phyloP scores from a whole-genome alignment of 2,888 invertebrate genomes.

The Branchellion lobata region DNA sequence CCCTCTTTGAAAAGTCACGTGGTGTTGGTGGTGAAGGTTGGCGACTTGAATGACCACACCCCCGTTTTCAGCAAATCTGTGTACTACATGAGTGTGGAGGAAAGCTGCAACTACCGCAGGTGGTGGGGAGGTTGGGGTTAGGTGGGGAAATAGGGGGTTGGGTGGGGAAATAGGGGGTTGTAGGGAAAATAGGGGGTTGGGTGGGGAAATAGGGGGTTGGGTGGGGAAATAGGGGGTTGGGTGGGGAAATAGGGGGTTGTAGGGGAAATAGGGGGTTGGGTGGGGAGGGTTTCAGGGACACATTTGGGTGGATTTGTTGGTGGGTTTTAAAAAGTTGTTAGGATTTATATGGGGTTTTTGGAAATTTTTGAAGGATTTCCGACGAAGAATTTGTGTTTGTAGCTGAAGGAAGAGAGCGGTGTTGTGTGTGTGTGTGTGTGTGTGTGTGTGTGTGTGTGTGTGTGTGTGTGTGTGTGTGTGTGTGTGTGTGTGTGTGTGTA shows the following conservation, averaged over 20 bases:
- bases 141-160: neutral
- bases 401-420: too few species aligned
- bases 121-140: neutral
- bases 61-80: conserved; percentile 66
- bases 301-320: neutral
- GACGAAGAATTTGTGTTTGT: too few species aligned
- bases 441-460: too few species aligned
- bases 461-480: too few species aligned
- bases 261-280: neutral
- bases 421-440: too few species aligned
- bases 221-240: neutral
- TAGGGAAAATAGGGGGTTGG: neutral
- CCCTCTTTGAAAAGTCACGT: conserved; percentile 79
- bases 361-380: too few species aligned
- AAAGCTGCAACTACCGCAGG: neutral
- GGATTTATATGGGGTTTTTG: too few species aligned
- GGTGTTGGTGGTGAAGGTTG: conserved; percentile 80
- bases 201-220: neutral
- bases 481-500: too few species aligned
- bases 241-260: neutral
- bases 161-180: neutral
- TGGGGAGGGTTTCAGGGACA: neutral
- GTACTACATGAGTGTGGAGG: conserved; percentile 36
- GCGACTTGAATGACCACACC: conserved; percentile 86
- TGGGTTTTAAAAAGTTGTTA: too few species aligned